Evolutionary conservation across 2,888 invertebrate genomes (phyloP).

Genomic region (Lasioglossum lativentre): DNA sequence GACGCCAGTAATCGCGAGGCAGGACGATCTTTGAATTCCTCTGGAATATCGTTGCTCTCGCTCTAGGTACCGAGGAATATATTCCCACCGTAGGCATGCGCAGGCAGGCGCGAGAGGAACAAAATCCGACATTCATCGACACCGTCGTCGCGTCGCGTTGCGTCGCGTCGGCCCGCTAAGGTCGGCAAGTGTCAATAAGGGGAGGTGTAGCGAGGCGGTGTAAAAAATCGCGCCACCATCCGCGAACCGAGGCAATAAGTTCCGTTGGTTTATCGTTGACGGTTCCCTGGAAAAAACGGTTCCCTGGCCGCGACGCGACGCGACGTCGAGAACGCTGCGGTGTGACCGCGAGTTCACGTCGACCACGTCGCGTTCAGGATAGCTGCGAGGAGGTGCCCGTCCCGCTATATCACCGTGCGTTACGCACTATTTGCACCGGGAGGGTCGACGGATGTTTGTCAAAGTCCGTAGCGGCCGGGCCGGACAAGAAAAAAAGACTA

Average conservation of each 20-base stretch:
- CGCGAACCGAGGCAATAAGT: conserved; percentile 80
- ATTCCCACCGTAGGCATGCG: background rate
- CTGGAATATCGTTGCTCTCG: conserved; percentile 10
- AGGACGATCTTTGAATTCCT: conserved; percentile 55
- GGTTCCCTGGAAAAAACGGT: background rate
- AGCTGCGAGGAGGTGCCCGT: background rate
- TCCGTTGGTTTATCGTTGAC: conserved; percentile 79
- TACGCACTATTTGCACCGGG: conserved; percentile 65
- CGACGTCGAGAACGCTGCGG: conserved; percentile 4
- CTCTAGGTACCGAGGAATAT: background rate
- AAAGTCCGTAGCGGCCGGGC: conserved; percentile 27
- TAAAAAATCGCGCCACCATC: conserved; percentile 72
- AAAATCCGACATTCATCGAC: conserved; percentile 59
- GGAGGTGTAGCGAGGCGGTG: conserved; percentile 53
- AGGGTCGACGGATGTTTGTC: conserved; percentile 56
- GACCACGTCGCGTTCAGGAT: background rate
- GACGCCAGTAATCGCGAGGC: conserved; percentile 54
- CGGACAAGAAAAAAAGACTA: conserved; percentile 12
- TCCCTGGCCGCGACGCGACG: background rate
- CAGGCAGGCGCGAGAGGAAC: background rate
- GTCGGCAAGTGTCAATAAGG: conserved; percentile 75
- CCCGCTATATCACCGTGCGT: conserved; percentile 69
- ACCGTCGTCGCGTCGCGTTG: conserved; percentile 69
- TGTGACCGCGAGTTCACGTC: background rate
- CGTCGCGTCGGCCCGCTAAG: conserved; percentile 74